phyloP scores from a whole-genome alignment of 2,888 invertebrate genomes.

The Epicampocera succincta region DNA sequence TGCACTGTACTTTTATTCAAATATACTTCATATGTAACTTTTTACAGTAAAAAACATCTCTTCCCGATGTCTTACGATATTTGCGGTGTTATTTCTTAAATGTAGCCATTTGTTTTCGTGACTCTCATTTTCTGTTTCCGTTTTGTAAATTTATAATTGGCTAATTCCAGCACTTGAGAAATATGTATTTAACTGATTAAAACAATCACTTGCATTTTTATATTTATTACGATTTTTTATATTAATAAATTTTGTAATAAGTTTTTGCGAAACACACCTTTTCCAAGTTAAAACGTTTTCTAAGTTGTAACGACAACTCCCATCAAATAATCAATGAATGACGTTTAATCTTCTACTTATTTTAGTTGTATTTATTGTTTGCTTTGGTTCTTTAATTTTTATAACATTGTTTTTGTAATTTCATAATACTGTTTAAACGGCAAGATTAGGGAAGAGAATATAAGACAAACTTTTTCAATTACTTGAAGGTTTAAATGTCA shows the following conservation, averaged over 20 bases:
- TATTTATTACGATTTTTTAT: conserved; percentile 15
- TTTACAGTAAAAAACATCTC: neutral
- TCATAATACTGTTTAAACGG: conserved; percentile 7
- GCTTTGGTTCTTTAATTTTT: conserved; percentile 1
- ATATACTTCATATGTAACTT: neutral
- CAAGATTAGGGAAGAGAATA: conserved; percentile 2
- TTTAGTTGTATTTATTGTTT: neutral
- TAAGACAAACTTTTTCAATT: conserved; percentile 3
- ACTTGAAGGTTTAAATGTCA: conserved; percentile 33
- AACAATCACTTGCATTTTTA: conserved; percentile 29
- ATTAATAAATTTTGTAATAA: conserved; percentile 25
- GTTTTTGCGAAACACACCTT: conserved; percentile 26
- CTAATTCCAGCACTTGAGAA: conserved; percentile 9
- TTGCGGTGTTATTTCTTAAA: neutral
- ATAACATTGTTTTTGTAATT: too few relatives aligned
- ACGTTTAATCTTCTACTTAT: conserved; percentile 13
- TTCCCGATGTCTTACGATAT: neutral
- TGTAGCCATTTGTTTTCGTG: neutral
- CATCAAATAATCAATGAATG: conserved; percentile 20
- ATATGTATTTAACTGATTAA: neutral
- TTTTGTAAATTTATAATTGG: neutral
- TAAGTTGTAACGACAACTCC: conserved; percentile 2
- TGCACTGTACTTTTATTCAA: too few relatives aligned
- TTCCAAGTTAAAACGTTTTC: conserved; percentile 16
- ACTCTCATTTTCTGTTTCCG: neutral